A percentile compares a stretch with the other conserved stretches of the same genome.
phyloP scores from a whole-genome alignment of 2,888 invertebrate genomes.

The Cephus rjabovi region DNA sequence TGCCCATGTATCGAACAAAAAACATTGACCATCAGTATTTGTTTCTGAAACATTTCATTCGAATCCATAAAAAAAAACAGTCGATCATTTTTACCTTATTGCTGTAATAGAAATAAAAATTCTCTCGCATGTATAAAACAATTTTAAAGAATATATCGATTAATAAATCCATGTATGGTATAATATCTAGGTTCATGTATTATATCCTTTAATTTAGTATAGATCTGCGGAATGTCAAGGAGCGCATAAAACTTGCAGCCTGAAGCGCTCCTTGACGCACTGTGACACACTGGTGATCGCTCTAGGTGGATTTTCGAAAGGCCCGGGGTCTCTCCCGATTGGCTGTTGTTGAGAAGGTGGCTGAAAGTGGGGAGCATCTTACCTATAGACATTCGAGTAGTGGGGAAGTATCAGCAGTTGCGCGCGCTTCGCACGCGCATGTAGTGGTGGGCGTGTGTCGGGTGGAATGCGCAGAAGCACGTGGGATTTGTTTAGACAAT shows the following conservation, averaged over 20 bases:
- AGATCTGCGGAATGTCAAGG: background rate
- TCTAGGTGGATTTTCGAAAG: background rate
- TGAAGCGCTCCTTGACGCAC: background rate
- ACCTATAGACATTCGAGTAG: background rate
- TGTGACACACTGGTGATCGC: background rate
- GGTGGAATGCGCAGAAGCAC: slow-evolving; percentile 44
- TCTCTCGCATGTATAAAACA: slow-evolving; percentile 43
- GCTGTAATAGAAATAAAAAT: slow-evolving; percentile 41
- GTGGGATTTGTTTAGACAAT: slow-evolving; percentile 52
- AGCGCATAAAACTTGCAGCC: background rate
- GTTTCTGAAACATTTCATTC: background rate
- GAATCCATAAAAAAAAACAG: background rate
- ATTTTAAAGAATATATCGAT: slow-evolving; percentile 50
- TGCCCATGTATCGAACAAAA: background rate
- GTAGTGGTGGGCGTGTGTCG: background rate
- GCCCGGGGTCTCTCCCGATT: slow-evolving; percentile 16
- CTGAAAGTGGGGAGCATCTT: background rate
- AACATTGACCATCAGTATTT: background rate
- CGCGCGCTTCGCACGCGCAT: background rate
- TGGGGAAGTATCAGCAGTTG: background rate
- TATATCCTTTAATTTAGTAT: background rate
- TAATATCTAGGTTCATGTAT: slow-evolving; percentile 5
- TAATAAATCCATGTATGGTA: slow-evolving; percentile 50
- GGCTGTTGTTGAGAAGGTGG: slow-evolving; percentile 17
- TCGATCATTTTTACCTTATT: slow-evolving; percentile 33